phyloP scores from a whole-genome alignment of 2,888 invertebrate species.

The Tenthredo mesomela region DNA sequence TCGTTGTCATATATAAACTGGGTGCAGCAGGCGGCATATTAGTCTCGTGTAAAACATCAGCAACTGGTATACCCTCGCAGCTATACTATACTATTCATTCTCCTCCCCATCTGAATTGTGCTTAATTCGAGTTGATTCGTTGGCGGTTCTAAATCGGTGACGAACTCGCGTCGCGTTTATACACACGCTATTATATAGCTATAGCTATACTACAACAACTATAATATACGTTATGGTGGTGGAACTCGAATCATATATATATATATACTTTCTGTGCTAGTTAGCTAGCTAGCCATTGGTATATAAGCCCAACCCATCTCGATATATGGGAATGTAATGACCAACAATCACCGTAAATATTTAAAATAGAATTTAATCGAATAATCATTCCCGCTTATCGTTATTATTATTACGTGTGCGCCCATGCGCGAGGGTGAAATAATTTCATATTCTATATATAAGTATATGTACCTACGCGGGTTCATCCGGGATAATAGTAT shows the following conservation, averaged over 20 bases:
- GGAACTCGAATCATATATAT: background rate
- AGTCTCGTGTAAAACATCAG: slow-evolving; percentile 51
- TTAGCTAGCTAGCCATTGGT: background rate
- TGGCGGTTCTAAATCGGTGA: slow-evolving; percentile 63
- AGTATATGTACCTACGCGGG: background rate
- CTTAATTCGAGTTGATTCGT: slow-evolving; percentile 73
- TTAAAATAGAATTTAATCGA: background rate
- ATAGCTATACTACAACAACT: background rate
- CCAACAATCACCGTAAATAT: background rate
- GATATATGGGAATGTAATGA: background rate
- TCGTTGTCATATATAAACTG: slow-evolving; percentile 55
- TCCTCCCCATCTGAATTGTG: slow-evolving; percentile 68
- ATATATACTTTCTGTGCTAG: background rate
- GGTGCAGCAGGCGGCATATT: too few species aligned
- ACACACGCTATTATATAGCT: slow-evolving; percentile 26
- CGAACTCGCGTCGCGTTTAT: background rate
- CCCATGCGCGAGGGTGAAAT: background rate
- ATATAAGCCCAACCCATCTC: background rate
- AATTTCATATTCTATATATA: background rate
- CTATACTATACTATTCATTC: slow-evolving; percentile 66
- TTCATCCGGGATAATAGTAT: background rate
- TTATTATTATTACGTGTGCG: too few species aligned
- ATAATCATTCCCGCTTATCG: background rate
- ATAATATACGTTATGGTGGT: background rate
- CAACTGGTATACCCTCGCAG: slow-evolving; percentile 57